Conservation (phyloP, 2,113 vertebrate genomes). For the Sarotherodon lohbergeri region DNA sequence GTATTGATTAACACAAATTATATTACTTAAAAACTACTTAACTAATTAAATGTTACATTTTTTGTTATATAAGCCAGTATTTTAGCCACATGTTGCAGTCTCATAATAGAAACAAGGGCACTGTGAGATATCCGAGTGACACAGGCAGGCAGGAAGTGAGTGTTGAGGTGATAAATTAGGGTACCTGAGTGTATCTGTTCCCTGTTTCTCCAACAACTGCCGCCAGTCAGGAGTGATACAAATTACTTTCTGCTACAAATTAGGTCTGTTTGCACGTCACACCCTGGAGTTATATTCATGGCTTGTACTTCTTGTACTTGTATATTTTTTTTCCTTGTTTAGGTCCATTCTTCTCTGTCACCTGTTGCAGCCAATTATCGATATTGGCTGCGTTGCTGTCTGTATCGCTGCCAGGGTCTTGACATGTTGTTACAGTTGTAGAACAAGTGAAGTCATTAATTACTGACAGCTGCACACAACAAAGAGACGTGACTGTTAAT, state of each 20-base stretch:
- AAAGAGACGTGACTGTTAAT: background rate
- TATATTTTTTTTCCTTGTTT: slow-evolving; percentile 1
- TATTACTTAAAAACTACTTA: background rate
- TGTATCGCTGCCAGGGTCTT: slow-evolving; percentile 34
- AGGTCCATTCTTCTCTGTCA: slow-evolving; percentile 52
- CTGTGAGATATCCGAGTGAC: background rate
- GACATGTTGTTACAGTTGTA: slow-evolving; percentile 20
- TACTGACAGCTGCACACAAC: slow-evolving; percentile 16
- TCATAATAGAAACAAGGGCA: slow-evolving; percentile 10
- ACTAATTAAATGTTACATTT: background rate
- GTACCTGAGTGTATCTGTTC: slow-evolving; percentile 34
- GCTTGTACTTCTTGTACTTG: slow-evolving; percentile 17
- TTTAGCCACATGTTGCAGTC: background rate
- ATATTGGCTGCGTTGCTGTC: slow-evolving; percentile 35
- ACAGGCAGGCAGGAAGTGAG: background rate
- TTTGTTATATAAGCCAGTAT: background rate
- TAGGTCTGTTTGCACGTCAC: slow-evolving; percentile 52
- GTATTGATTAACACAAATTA: background rate
- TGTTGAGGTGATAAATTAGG: slow-evolving; percentile 56
- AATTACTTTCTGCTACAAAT: slow-evolving; percentile 66
- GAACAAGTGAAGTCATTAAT: slow-evolving; percentile 41
- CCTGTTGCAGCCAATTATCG: slow-evolving; percentile 65
- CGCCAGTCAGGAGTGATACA: slow-evolving; percentile 61
- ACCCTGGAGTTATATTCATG: slow-evolving; percentile 54
- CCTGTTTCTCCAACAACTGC: slow-evolving; percentile 52